Evolutionary conservation across 2,797 vertebrate genomes (phyloP).

Genomic region (Acanthiza pusilla): DNA sequence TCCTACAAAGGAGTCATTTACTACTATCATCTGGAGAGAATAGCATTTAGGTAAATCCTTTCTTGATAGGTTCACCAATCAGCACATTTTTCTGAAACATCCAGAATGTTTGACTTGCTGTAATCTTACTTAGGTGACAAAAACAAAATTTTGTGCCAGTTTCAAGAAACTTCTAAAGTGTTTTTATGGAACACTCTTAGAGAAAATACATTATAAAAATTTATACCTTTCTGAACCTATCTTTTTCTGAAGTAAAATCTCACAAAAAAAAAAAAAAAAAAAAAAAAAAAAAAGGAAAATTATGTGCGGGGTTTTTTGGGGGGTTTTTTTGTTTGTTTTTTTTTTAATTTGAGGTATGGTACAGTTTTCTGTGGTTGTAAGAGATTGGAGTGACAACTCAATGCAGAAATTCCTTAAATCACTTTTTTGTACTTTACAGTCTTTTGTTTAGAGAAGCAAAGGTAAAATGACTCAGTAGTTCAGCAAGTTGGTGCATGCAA

Average conservation of each 20-base stretch:
- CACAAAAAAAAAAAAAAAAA: neutral
- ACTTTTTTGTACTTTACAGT: neutral
- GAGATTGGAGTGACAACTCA: neutral
- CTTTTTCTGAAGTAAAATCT: neutral
- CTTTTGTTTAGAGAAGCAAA: neutral
- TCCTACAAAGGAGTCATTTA: neutral
- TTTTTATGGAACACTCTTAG: neutral
- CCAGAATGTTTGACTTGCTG: neutral
- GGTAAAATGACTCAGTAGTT: neutral
- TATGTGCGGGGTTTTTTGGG: rapidly evolving
- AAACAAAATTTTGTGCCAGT: neutral
- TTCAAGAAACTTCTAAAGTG: neutral
- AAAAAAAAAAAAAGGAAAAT: neutral
- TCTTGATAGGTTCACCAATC: neutral
- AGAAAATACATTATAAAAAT: neutral
- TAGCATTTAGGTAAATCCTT: neutral
- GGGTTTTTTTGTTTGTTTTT: too few species aligned
- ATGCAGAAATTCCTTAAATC: neutral
- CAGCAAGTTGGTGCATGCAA: neutral
- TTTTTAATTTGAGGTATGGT: neutral
- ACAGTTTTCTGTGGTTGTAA: neutral
- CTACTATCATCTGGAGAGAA: neutral
- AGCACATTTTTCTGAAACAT: neutral
- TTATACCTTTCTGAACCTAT: neutral
- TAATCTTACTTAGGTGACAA: neutral